These are phyloP conservation scores for Scelioninae gen. 1 DNA, from an alignment of 2,888 invertebrate genomes.

Conservation along the genomic window DNA sequence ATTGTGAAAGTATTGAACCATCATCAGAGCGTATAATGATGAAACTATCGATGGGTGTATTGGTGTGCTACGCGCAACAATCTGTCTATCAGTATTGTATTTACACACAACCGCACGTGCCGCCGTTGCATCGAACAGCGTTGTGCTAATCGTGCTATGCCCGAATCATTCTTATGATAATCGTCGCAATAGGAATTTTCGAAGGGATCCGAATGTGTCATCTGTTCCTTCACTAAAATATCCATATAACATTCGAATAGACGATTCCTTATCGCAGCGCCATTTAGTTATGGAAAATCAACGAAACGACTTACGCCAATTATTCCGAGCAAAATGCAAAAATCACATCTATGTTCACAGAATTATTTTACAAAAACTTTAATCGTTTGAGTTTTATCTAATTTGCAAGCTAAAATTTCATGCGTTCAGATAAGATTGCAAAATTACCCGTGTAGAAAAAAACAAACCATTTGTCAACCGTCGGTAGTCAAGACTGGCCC, in stretches of 20 bases:
- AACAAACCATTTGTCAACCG: too few relatives aligned
- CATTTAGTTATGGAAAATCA: slow-evolving; percentile 13
- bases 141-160: slow-evolving; percentile 58
- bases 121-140: slow-evolving; percentile 35
- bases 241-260: slow-evolving; percentile 32
- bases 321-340: too few relatives aligned
- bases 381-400: too few relatives aligned
- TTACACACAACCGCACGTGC: slow-evolving; percentile 55
- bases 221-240: slow-evolving; percentile 1
- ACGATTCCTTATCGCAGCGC: slow-evolving; percentile 19
- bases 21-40: slow-evolving; percentile 74
- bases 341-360: too few relatives aligned
- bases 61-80: slow-evolving; percentile 69
- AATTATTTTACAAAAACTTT: too few relatives aligned
- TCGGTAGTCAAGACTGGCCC: too few relatives aligned
- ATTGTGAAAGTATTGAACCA: slow-evolving; percentile 73
- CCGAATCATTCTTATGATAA: slow-evolving; percentile 60
- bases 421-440: too few relatives aligned
- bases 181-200: slow-evolving; percentile 56
- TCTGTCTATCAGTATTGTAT: slow-evolving; percentile 61
- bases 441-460: too few relatives aligned
- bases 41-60: slow-evolving; percentile 75
- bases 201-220: slow-evolving; percentile 64
- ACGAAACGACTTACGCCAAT: too few relatives aligned
- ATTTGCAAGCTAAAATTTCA: too few relatives aligned